These are phyloP conservation scores for Pyrochroa serraticornis DNA, from an alignment of 2,888 invertebrate species.

Conservation along the genomic window DNA sequence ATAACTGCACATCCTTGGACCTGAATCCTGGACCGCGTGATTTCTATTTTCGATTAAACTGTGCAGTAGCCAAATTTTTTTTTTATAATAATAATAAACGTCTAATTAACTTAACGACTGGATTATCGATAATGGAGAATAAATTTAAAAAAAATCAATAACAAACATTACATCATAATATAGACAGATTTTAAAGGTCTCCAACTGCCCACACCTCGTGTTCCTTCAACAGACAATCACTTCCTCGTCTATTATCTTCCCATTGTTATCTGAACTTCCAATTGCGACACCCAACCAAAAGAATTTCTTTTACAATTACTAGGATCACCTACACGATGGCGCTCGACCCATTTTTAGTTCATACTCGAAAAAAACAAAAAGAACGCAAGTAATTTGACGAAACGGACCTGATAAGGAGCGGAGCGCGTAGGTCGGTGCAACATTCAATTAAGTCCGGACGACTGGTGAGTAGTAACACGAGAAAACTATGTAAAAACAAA, in stretches of 20 bases:
- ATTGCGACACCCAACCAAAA: slow-evolving; percentile 5
- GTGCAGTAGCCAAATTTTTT: too few relatives aligned
- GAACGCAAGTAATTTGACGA: neutral
- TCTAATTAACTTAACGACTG: neutral
- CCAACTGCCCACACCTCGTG: slow-evolving; percentile 7
- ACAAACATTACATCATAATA: slow-evolving; percentile 18
- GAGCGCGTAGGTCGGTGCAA: slow-evolving; percentile 1
- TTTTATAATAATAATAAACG: too few relatives aligned
- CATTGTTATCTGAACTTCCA: slow-evolving; percentile 10
- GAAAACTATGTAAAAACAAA: too few relatives aligned
- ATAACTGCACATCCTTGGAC: too few relatives aligned
- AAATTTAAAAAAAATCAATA: slow-evolving; percentile 17
- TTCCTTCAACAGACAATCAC: slow-evolving; percentile 15
- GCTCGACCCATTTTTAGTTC: neutral
- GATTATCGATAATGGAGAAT: neutral
- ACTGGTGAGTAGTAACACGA: too few relatives aligned
- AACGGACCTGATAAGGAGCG: neutral
- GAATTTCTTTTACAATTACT: too few relatives aligned
- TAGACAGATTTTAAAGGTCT: slow-evolving; percentile 10
- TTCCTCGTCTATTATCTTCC: slow-evolving; percentile 24
- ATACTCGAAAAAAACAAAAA: neutral
- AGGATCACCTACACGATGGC: neutral
- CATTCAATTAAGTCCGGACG: slow-evolving; percentile 1
- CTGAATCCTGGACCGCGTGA: too few relatives aligned
- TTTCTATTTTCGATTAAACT: too few relatives aligned